These are phyloP conservation scores for Neuroscelio doddi DNA, from an alignment of 2,888 invertebrate species.

Conservation along the genomic window DNA sequence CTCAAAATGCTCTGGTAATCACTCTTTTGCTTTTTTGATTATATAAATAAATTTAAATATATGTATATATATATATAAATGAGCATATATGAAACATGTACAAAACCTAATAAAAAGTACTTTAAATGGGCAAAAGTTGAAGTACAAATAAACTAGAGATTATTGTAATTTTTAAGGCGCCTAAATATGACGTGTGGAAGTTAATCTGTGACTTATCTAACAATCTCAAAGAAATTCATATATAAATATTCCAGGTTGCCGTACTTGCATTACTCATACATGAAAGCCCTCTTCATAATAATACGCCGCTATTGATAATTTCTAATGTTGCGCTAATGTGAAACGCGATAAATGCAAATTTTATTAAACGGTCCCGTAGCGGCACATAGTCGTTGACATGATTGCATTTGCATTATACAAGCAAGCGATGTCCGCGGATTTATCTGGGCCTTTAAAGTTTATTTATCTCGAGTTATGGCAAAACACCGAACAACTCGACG, in stretches of 20 bases:
- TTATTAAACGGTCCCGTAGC: slow-evolving; percentile 41
- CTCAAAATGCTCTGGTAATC: slow-evolving; percentile 22
- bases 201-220: too few relatives aligned
- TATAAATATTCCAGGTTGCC: neutral
- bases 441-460: slow-evolving; percentile 67
- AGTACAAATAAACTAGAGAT: too few relatives aligned
- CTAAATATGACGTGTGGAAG: too few relatives aligned
- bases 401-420: slow-evolving; percentile 72
- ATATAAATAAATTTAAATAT: neutral
- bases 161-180: too few relatives aligned
- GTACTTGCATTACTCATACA: neutral
- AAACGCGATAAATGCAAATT: slow-evolving; percentile 23
- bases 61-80: too few relatives aligned
- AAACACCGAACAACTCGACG: slow-evolving; percentile 64
- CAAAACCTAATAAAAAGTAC: too few relatives aligned
- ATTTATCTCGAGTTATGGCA: slow-evolving; percentile 71
- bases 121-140: too few relatives aligned
- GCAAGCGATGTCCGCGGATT: slow-evolving; percentile 62
- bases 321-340: slow-evolving; percentile 48
- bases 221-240: neutral
- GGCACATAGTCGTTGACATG: slow-evolving; percentile 58
- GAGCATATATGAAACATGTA: too few relatives aligned
- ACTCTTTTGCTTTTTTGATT: slow-evolving; percentile 20
- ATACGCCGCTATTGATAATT: slow-evolving; percentile 36
- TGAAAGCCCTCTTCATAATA: neutral